These are phyloP conservation scores for Oxytorus armatus DNA, from an alignment of 2,888 invertebrate genomes.

Conservation along the genomic window DNA sequence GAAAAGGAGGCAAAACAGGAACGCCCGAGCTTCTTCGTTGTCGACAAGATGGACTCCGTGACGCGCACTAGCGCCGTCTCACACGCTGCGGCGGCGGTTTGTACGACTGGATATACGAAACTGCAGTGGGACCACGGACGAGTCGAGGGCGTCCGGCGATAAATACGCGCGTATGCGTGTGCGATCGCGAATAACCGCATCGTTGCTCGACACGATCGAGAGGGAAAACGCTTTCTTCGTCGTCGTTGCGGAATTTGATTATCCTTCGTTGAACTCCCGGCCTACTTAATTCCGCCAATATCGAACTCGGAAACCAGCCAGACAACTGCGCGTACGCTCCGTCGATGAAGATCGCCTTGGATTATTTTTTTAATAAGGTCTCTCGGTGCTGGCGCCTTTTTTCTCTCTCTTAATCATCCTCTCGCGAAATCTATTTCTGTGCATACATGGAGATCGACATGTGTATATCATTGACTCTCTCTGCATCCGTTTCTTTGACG, in stretches of 20 bases:
- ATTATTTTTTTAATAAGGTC: slow-evolving; percentile 2
- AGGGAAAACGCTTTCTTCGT: slow-evolving; percentile 82
- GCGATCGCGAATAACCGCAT: slow-evolving; percentile 41
- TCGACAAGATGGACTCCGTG: slow-evolving; percentile 3
- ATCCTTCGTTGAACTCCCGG: slow-evolving; percentile 80
- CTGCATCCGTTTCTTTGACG: too few relatives aligned
- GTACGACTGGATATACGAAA: too few relatives aligned
- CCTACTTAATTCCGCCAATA: slow-evolving; percentile 75
- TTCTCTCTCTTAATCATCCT: slow-evolving; percentile 2
- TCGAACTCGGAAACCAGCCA: slow-evolving; percentile 36
- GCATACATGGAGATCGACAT: not conserved
- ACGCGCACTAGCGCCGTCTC: slow-evolving; percentile 8
- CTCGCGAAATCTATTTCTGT: not conserved
- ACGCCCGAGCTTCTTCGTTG: not conserved
- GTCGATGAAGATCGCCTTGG: slow-evolving; percentile 24
- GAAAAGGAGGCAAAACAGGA: slow-evolving; percentile 5
- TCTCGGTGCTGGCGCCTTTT: not conserved
- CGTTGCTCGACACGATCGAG: slow-evolving; percentile 71
- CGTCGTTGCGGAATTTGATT: slow-evolving; percentile 78
- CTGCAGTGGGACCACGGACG: too few relatives aligned
- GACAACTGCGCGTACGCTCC: not conserved
- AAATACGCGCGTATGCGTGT: not conserved
- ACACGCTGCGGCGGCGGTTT: not conserved
- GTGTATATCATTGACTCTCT: not conserved
- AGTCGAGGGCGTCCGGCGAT: slow-evolving; percentile 45